These are phyloP conservation scores for Parnassius smintheus DNA, from an alignment of 2,888 invertebrate species.

Conservation along the genomic window DNA sequence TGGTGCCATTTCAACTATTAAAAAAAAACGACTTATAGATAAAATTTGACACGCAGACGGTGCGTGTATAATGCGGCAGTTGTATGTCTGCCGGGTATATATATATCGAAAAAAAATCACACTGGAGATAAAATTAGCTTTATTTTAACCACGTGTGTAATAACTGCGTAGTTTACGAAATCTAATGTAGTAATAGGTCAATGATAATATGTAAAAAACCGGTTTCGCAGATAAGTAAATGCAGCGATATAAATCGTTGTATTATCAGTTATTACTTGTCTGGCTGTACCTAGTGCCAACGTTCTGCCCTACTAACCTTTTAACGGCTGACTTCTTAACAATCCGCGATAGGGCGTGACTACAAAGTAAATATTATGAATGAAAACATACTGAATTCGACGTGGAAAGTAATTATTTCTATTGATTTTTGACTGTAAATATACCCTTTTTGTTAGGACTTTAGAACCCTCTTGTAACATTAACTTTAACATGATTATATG, in stretches of 20 bases:
- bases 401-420: neutral
- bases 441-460: too few species aligned
- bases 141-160: constrained; percentile 31
- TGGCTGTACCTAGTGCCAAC: constrained; percentile 32
- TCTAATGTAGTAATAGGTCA: constrained; percentile 57
- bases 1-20: neutral
- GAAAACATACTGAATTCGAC: neutral
- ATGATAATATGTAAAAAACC: constrained; percentile 46
- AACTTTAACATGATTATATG: too few species aligned
- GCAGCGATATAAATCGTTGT: constrained; percentile 19
- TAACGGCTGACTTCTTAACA: constrained; percentile 33
- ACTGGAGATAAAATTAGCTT: constrained; percentile 39
- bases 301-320: constrained; percentile 60
- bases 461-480: too few species aligned
- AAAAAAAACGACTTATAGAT: constrained; percentile 2
- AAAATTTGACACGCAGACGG: constrained; percentile 16
- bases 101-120: constrained; percentile 33
- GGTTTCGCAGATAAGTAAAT: constrained; percentile 21
- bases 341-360: constrained; percentile 9
- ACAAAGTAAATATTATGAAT: constrained; percentile 13
- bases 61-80: constrained; percentile 22
- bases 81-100: constrained; percentile 16
- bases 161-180: constrained; percentile 52
- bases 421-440: neutral
- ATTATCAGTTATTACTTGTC: constrained; percentile 22